phyloP scores from a whole-genome alignment of 2,113 vertebrate species.

The Sceloporus undulatus region DNA sequence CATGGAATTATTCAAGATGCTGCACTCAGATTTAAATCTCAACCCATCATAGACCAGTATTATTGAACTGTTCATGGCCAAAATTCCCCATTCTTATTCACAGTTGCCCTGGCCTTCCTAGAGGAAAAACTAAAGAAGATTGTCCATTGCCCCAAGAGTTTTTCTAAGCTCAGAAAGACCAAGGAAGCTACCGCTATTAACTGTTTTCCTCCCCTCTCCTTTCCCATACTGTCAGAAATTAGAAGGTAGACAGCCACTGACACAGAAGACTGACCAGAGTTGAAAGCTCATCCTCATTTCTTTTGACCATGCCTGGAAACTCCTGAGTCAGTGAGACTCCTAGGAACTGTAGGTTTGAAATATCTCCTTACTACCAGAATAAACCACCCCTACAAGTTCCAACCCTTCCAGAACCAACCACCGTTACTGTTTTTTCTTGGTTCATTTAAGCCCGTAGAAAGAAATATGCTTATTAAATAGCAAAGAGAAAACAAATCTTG shows the following conservation, averaged over 20 bases:
- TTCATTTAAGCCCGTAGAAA: slow-evolving; percentile 40
- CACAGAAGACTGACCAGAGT: neutral
- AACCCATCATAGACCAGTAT: neutral
- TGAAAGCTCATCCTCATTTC: neutral
- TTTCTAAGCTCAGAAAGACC: neutral
- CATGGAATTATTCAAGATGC: neutral
- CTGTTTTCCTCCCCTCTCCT: neutral
- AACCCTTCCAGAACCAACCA: neutral
- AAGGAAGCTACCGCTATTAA: neutral
- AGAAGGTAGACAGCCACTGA: neutral
- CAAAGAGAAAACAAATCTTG: neutral
- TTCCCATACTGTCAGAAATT: neutral
- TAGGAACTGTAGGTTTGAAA: neutral
- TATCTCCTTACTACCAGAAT: neutral
- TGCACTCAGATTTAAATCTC: neutral
- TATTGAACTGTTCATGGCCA: too few species aligned
- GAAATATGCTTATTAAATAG: neutral
- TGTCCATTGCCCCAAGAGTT: neutral
- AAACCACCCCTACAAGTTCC: neutral
- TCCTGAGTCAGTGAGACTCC: neutral
- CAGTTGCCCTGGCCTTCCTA: neutral
- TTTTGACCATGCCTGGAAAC: neutral
- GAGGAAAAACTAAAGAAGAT: neutral
- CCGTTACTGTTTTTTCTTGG: slow-evolving; percentile 8
- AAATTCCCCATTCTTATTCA: too few species aligned